Evolutionary conservation across 2,797 vertebrate genomes (phyloP).

Genomic region (Hydrocynus forskahlii): DNA sequence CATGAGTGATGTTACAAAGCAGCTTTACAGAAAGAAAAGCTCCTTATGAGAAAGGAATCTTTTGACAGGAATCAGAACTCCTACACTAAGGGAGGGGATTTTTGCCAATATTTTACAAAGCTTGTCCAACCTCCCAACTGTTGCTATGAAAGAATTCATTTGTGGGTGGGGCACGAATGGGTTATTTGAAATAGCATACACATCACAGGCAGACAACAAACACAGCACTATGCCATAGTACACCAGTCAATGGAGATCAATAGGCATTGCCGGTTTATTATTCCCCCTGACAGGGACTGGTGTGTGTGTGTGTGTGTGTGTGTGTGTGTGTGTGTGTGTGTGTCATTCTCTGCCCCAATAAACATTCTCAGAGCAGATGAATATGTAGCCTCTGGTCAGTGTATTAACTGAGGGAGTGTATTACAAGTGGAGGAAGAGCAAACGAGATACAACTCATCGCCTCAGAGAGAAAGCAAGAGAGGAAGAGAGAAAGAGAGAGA

Average conservation of each 20-base stretch:
- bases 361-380: slow-evolving; percentile 53
- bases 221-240: slow-evolving; percentile 18
- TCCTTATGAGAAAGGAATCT: too few species aligned
- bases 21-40: too few species aligned
- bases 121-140: background rate
- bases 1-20: too few species aligned
- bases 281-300: slow-evolving; percentile 32
- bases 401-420: slow-evolving; percentile 47
- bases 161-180: background rate
- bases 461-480: slow-evolving; percentile 32
- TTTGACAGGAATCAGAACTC: too few species aligned
- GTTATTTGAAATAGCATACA: slow-evolving; percentile 21
- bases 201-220: slow-evolving; percentile 22
- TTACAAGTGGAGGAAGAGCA: slow-evolving; percentile 45
- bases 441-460: slow-evolving; percentile 47
- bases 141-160: background rate
- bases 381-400: slow-evolving; percentile 59
- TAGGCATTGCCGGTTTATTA: slow-evolving; percentile 45
- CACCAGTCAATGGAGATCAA: slow-evolving; percentile 50
- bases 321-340: slow-evolving; percentile 17
- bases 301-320: slow-evolving; percentile 17
- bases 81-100: background rate
- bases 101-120: background rate
- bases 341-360: slow-evolving; percentile 41
- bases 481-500: slow-evolving; percentile 19